A percentile compares a stretch with the other conserved stretches of the same genome.
Conservation (phyloP, 2,888 invertebrate genomes). For the Thera britannica region DNA sequence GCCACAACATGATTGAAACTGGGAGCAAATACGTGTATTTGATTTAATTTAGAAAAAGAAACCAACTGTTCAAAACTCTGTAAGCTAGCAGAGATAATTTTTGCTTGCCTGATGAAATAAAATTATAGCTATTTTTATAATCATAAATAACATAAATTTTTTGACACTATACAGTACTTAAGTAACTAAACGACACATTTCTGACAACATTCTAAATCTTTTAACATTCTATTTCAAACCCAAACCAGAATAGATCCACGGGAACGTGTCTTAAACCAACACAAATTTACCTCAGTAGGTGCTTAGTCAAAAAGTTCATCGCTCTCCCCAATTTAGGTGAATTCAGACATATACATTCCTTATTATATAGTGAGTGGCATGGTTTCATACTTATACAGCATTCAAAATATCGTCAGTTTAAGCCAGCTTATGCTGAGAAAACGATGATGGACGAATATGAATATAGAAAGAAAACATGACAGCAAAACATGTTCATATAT, state of each 20-base stretch:
- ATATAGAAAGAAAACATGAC: neutral
- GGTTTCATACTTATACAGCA: too few relatives aligned
- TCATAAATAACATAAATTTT: neutral
- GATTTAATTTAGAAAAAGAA: too few relatives aligned
- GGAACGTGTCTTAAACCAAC: slow-evolving; percentile 26
- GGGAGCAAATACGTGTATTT: too few relatives aligned
- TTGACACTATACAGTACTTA: slow-evolving; percentile 1
- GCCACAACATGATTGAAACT: too few relatives aligned
- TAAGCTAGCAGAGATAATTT: neutral
- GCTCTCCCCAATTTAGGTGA: slow-evolving; percentile 9
- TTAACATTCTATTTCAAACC: slow-evolving; percentile 27
- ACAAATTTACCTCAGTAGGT: slow-evolving; percentile 9
- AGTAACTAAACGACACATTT: slow-evolving; percentile 15
- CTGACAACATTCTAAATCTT: slow-evolving; percentile 27
- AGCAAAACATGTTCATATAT: slow-evolving; percentile 5
- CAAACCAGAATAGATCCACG: slow-evolving; percentile 28
- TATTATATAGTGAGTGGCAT: neutral
- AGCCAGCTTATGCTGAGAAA: neutral
- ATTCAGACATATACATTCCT: neutral
- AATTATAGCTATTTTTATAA: neutral
- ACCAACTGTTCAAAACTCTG: neutral
- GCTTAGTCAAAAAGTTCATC: slow-evolving; percentile 18
- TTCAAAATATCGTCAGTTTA: too few relatives aligned
- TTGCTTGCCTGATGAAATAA: neutral
- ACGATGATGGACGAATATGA: neutral